These are phyloP conservation scores for Cryptocephalus primarius DNA, from an alignment of 2,888 invertebrate genomes.

Conservation along the genomic window DNA sequence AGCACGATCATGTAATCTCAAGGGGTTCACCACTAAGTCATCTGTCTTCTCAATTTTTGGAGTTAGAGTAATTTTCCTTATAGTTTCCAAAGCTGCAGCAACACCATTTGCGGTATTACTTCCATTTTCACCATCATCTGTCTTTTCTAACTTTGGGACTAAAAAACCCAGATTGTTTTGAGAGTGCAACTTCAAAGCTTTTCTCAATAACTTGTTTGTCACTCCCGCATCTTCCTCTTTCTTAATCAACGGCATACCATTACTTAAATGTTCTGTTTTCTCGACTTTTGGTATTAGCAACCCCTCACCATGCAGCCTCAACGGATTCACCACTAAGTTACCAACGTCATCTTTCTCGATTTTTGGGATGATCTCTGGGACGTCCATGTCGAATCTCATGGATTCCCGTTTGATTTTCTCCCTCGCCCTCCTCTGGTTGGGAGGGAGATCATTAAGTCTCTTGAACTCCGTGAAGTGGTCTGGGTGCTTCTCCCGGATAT, in stretches of 20 bases:
- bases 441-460: conserved; percentile 16
- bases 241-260: background rate
- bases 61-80: background rate
- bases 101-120: no score
- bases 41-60: background rate
- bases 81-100: no score
- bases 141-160: background rate
- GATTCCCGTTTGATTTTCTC: conserved; percentile 12
- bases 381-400: background rate
- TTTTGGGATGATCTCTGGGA: background rate
- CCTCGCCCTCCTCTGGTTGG: conserved; percentile 16
- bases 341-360: background rate
- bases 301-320: no score
- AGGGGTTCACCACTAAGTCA: background rate
- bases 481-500: conserved; percentile 27
- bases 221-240: background rate
- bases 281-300: no score
- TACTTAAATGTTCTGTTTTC: background rate
- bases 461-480: conserved; percentile 23
- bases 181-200: no score
- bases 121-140: background rate
- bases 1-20: no score
- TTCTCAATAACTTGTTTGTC: background rate
- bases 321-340: background rate
- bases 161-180: background rate